phyloP scores from a whole-genome alignment of 2,113 vertebrate genomes.

The zebrafish (Danio rerio) region GRCz12tu NC_133181.1:3368001-3368500 shows the following conservation, averaged over 20 bases:
- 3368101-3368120: neutral
- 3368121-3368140: neutral
- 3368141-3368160: conserved; percentile 13
- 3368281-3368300: neutral
- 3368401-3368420: too few species aligned
- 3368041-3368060: neutral
- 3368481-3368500: too few species aligned
- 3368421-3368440: too few species aligned
- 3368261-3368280: neutral
- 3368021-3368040: neutral
- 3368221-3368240: neutral
- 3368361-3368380: too few species aligned
- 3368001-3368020: neutral
- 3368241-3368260: neutral
- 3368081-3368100: neutral
- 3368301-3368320: too few species aligned
- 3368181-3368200: neutral
- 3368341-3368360: too few species aligned
- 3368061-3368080: conserved; percentile 19
- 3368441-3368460: too few species aligned
- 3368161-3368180: neutral
- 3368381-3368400: too few species aligned
- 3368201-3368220: conserved; percentile 1
- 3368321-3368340: too few species aligned
- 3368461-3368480: too few species aligned